Conservation (phyloP, 2,113 vertebrate genomes). For the Cebus imitator region DNA sequence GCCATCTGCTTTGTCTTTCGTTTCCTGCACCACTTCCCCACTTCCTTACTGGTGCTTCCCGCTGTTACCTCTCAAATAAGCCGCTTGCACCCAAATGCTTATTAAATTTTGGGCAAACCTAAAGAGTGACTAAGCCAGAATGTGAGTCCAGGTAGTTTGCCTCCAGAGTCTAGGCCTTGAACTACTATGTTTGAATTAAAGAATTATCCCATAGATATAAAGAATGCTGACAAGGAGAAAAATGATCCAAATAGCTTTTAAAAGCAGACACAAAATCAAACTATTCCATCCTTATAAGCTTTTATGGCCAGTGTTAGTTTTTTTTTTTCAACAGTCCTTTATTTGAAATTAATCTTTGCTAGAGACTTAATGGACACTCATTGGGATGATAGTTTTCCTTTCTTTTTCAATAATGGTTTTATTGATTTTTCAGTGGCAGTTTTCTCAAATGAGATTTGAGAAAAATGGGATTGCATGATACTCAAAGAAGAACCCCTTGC, state of each 20-base stretch:
- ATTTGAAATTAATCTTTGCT: not conserved
- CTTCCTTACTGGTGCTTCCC: not conserved
- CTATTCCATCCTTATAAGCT: not conserved
- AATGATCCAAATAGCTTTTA: not conserved
- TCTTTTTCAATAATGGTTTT: not conserved
- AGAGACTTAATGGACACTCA: not conserved
- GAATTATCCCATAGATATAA: not conserved
- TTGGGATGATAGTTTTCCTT: not conserved
- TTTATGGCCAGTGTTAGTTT: not conserved
- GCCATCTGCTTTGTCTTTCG: not conserved
- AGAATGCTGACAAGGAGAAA: not conserved
- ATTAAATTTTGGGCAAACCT: not conserved
- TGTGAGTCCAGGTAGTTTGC: not conserved
- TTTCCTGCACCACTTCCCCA: not conserved
- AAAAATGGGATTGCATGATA: not conserved
- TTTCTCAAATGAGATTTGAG: not conserved
- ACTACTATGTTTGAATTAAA: not conserved
- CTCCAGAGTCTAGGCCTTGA: not conserved
- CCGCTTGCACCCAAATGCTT: not conserved
- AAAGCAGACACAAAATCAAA: not conserved
- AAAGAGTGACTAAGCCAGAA: not conserved
- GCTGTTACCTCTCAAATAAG: not conserved
- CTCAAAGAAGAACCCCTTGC: not conserved
- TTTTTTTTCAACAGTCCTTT: not conserved
- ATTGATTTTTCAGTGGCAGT: not conserved